Conservation (phyloP, 2,797 vertebrate species). For the Syngnathus rostellatus region DNA sequence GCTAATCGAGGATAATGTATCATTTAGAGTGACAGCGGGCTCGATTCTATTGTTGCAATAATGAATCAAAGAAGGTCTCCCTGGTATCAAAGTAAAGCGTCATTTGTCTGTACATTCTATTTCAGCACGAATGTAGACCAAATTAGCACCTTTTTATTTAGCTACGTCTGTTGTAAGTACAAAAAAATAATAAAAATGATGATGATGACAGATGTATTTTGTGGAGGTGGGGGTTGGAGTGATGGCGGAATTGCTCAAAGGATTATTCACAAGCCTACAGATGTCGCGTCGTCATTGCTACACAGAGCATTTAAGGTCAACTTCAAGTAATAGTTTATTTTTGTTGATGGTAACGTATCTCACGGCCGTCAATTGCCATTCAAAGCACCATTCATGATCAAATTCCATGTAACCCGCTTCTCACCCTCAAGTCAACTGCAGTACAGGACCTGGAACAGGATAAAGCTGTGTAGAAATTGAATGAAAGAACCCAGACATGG, state of each 20-base stretch:
- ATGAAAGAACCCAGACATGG: not conserved
- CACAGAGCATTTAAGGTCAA: constrained; percentile 3
- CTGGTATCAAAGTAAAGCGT: constrained; percentile 37
- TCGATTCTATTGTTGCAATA: constrained; percentile 28
- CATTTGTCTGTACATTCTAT: not conserved
- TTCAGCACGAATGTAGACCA: not conserved
- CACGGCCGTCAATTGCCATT: not conserved
- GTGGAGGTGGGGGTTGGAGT: not conserved
- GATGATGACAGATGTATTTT: not conserved
- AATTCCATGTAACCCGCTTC: not conserved
- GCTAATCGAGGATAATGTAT: constrained; percentile 39
- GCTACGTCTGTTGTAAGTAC: not conserved
- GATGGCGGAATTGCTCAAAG: not conserved
- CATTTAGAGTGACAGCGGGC: constrained; percentile 41
- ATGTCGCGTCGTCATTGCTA: constrained; percentile 1
- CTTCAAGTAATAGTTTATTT: not conserved
- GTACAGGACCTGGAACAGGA: not conserved
- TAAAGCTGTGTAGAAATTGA: not conserved
- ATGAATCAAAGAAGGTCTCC: constrained; percentile 30
- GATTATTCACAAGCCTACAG: constrained; percentile 1
- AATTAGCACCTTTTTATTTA: not conserved
- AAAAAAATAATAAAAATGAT: not conserved
- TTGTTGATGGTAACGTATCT: not conserved
- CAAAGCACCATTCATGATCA: not conserved
- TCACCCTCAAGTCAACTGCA: not conserved